Conservation (phyloP, 2,797 vertebrate species). For the Myotis pilosus region DNA sequence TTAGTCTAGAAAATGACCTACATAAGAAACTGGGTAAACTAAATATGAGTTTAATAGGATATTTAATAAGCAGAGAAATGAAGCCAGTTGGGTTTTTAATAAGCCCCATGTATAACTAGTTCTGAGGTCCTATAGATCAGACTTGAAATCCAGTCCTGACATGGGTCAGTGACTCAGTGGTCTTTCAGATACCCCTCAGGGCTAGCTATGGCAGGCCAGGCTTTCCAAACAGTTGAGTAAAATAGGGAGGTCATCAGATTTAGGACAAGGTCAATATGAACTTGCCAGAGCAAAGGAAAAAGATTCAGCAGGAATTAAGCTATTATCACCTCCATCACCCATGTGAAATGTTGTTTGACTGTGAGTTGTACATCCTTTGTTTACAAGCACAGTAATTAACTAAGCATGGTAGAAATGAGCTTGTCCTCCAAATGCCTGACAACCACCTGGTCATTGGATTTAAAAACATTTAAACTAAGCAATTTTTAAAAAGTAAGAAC, state of each 20-base stretch:
- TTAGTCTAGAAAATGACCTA: constrained; percentile 78
- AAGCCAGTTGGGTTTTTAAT: constrained; percentile 80
- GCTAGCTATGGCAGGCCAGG: constrained; percentile 84
- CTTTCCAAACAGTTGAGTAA: constrained; percentile 86
- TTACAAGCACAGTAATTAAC: constrained; percentile 79
- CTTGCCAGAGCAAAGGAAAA: constrained; percentile 91
- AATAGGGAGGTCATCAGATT: constrained; percentile 92
- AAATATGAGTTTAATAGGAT: constrained; percentile 65
- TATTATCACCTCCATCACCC: constrained; percentile 91
- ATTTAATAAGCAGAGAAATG: constrained; percentile 79
- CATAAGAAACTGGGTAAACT: constrained; percentile 73
- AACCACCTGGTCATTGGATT: constrained; percentile 60
- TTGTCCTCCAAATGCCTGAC: constrained; percentile 71
- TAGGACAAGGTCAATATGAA: constrained; percentile 90
- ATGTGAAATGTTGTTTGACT: constrained; percentile 85
- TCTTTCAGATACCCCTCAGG: constrained; percentile 87
- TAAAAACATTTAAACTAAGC: constrained; percentile 46
- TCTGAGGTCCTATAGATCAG: constrained; percentile 90
- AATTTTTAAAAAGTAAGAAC: constrained; percentile 26
- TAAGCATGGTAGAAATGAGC: constrained; percentile 66
- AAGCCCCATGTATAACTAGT: constrained; percentile 82
- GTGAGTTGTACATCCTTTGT: constrained; percentile 80
- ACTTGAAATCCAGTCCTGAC: constrained; percentile 91
- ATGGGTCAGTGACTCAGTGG: constrained; percentile 93
- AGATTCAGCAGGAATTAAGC: constrained; percentile 93